These are phyloP conservation scores for Perccottus glenii DNA, from an alignment of 2,113 vertebrate species.

Conservation along the genomic window DNA sequence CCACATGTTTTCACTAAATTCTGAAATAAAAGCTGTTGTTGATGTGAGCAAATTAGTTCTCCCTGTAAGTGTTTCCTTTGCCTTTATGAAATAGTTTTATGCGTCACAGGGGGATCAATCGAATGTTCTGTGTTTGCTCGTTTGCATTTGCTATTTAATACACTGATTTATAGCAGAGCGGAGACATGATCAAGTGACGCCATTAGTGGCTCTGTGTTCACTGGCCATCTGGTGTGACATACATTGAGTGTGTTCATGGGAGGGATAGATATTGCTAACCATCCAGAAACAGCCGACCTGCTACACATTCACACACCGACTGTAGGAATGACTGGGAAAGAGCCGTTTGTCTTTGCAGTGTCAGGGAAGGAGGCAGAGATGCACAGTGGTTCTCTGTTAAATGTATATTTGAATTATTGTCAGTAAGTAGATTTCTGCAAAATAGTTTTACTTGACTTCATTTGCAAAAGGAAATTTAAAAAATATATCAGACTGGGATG, in stretches of 20 bases:
- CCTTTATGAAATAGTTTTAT: constrained; percentile 39
- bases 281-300: constrained; percentile 54
- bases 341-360: constrained; percentile 34
- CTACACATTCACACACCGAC: constrained; percentile 5
- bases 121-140: constrained; percentile 19
- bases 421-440: too few relatives aligned
- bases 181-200: constrained; percentile 65
- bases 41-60: constrained; percentile 2
- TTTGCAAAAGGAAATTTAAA: too few relatives aligned
- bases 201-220: constrained; percentile 56
- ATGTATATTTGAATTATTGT: too few relatives aligned
- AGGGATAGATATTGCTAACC: constrained; percentile 55
- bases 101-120: constrained; percentile 50
- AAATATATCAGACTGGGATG: too few relatives aligned
- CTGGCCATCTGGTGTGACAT: constrained; percentile 60
- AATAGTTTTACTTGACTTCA: too few relatives aligned
- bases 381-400: background rate
- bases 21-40: constrained; percentile 23
- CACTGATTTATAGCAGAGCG: constrained; percentile 50
- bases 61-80: constrained; percentile 40
- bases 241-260: constrained; percentile 53
- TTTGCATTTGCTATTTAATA: constrained; percentile 55
- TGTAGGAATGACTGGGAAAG: constrained; percentile 35
- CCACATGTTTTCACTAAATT: constrained; percentile 23
- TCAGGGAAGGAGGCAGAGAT: constrained; percentile 2